A percentile compares a stretch with the other conserved stretches of the same genome.
These are phyloP conservation scores for cat (Felis catus) DNA, from an alignment of 2,113 vertebrate species.

Conservation along the genomic window F.catus_Fca126_mat1.0 CM031416.1:87993501-87994000, in stretches of 20 bases:
- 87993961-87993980: slow-evolving; percentile 84
- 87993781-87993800: slow-evolving; percentile 56
- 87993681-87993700: slow-evolving; percentile 69
- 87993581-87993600: slow-evolving; percentile 81
- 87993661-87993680: slow-evolving; percentile 46
- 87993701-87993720: slow-evolving; percentile 73
- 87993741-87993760: slow-evolving; percentile 65
- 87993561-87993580: slow-evolving; percentile 84
- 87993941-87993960: slow-evolving; percentile 81
- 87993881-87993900: slow-evolving; percentile 75
- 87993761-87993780: slow-evolving; percentile 63
- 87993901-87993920: slow-evolving; percentile 77
- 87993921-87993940: slow-evolving; percentile 79
- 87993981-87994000: slow-evolving; percentile 41
- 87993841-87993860: slow-evolving; percentile 74
- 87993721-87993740: slow-evolving; percentile 76
- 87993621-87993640: slow-evolving; percentile 63
- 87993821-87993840: slow-evolving; percentile 45
- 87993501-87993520: slow-evolving; percentile 88
- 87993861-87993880: slow-evolving; percentile 66
- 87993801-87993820: not conserved
- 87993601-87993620: slow-evolving; percentile 64
- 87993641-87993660: slow-evolving; percentile 36
- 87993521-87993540: slow-evolving; percentile 87
- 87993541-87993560: slow-evolving; percentile 87